Base-by-base conservation (phyloP, 2,888 invertebrate genomes). In the Drosophila gaucha region DNA sequence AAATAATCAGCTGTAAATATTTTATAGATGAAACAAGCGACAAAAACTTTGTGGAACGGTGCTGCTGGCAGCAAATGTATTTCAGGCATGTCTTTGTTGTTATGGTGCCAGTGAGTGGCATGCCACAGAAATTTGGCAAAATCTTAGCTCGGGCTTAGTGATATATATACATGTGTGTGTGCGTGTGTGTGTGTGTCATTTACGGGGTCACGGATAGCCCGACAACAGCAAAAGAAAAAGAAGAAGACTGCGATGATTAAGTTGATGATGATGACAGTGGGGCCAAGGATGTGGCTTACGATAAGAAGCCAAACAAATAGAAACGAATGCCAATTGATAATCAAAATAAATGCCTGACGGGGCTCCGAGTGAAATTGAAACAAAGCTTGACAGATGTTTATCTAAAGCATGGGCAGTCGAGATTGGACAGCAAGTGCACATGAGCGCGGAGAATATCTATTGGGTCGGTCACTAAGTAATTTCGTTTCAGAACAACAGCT, bases 241-340 rank as follows among this genome's bases (percentile, higher is more conserved):
- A 38, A 47, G 35, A 49, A 44, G 47, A 43, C 35, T 30, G 36
- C 9, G 30, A 18, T 33, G 31, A 50, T 33, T 54, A 44, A 30
- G 56, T 46, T 39, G 58, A 33, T 55, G 36, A 26, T 43, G 50
- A 35, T 33, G 68, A 28, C 35, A 60, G 46, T 62, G 64, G 10
- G 51, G 20, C 51, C 30, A 18, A 65, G 39, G 68, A 67, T 58
- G 62, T 20, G 85, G 85, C 78, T 82, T 82, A 84, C 49, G 82
- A 85, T 87, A 87, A 86, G 87, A 76, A 85, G 76, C 63, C 59
- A 76, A 76, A 69, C 76, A 90, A 90, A 91, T 90, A 89, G 90
- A 91, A 90, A 91, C 86, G 82, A 90, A 91, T 91, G 91, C 89
- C 90, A 78, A 80, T 84, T 83, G 77, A 80, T 91, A 91, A 91